Base-by-base conservation (phyloP, 2,113 vertebrate species). In the Microcebus griseorufus region DNA sequence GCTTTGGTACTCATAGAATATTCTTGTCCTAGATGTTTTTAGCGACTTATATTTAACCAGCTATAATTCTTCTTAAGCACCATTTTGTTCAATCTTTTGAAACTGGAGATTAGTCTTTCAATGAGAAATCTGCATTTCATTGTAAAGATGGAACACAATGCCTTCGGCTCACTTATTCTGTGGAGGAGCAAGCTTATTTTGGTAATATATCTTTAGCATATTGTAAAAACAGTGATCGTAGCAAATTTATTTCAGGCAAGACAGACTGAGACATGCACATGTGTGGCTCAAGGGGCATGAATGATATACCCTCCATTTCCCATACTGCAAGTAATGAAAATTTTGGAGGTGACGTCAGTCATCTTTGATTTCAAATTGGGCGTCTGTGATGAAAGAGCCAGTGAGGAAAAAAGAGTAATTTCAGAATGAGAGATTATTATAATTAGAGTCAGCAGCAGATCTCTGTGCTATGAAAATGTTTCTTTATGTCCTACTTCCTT, bases 81-180 rank as follows among this genome's bases (percentile, higher is more conserved):
- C 94, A 97, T 97, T 96, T 96, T 97, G 85, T 78, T 95, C 82
- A 89, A 0, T 93, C 96, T 96, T 97, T 96, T 97, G 97, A 97
- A 96, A 90, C 89, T 92, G 92, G 83, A 97, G 97, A 97, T 98
- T 95, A 97, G 90, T 96, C 93, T 97, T 97, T 97, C 97, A 93
- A 60, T 97, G 96, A 94, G 84, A 97, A 97, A 97, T 97, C 97
- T 97, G 97, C 90, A 88, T 97, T 97, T 97, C 95, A 94, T 94
- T 94, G 87, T 97, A 90, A 96, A 96, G 97, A 96, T 84, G 93
- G 94, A 96, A 75, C 93, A 96, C 97, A 96, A 95, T 94, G 97
- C 94, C 94, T 94, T 97, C 0, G 65, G 96, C 90, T 97, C 69
- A 25, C 92, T 97, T 92, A 69, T 34, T 92, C 95, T 90, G 94